Evolutionary conservation across 2,888 invertebrate species (phyloP), one percentile per base, ranked within the genome.

Genomic region (Amblyjoppa fuscipennis): DNA sequence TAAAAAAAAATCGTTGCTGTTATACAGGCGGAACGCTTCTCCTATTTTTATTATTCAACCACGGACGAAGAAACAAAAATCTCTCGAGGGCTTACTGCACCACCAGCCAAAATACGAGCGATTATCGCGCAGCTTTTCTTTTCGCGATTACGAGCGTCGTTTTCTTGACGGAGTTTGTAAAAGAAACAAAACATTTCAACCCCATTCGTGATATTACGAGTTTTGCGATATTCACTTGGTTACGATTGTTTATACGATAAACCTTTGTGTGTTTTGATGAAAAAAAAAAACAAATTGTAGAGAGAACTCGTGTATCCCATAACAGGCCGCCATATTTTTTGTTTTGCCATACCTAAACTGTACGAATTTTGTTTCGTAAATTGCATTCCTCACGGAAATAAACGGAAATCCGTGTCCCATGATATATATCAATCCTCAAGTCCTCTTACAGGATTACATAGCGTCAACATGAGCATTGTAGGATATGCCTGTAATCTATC

Each of bases 1-100:
- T 66, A 51, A 41, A 49, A 73, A 53, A 41, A 51, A 51, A 20
- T 76, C 13, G n/a, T 20, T 16, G 9, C n/a, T 74, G 16, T 53
- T 13, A 45, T 25, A 2, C 51, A 45, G 16, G 16, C 16, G 4
- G 51, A 28, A 49, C 0, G 70, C 34, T 70, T 49, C 16, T 5
- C 13, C 13, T 64, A 7, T 76, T 41, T 31, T 51, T 69, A n/a
- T 69, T 45, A 70, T 9, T 13, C 20, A 20, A 20, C 59, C 38
- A 25, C 25, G 41, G 2, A 59, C 56, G 31, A 41, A 7, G 20
- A 73, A 56, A 73, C 53, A 59, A 73, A 73, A 61, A 31, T 9
- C 31, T 4, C 31, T 16, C 61, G 5, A 13, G 6, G 5, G 28
- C 61, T 61, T 13, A 31, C 28, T 61, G 61, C 31, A 5, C 61